Evolutionary conservation across 35 echinoderm and acorn worm species (phyloP).

Genomic region (Antedon bifida): DNA sequence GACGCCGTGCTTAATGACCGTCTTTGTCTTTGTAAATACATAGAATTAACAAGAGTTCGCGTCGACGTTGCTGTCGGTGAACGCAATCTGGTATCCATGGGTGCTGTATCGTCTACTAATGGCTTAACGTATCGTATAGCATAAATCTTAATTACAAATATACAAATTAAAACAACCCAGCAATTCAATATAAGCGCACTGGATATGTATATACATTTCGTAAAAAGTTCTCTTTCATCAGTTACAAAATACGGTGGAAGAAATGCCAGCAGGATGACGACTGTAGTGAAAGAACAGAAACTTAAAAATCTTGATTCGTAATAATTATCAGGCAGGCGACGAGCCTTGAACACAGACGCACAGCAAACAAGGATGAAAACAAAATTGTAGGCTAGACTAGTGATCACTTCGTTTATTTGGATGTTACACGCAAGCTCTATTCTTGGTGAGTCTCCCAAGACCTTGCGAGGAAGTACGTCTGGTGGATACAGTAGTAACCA

Average conservation of each 20-base stretch:
- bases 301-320: conserved; percentile 57
- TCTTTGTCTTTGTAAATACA: not conserved
- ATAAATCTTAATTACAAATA: not conserved
- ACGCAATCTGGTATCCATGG: not conserved
- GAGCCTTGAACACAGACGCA: conserved; percentile 35
- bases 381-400: conserved; percentile 4
- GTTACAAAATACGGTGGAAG: conserved; percentile 8
- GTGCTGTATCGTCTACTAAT: not conserved
- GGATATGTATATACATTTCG: not conserved
- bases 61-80: not conserved
- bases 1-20: not conserved
- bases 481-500: not conserved
- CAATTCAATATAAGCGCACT: not conserved
- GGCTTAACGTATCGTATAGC: not conserved
- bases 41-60: not conserved
- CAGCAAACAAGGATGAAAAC: conserved; percentile 24
- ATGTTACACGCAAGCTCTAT: not conserved
- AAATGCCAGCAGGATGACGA: conserved; percentile 36
- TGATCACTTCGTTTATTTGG: not conserved
- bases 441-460: not conserved
- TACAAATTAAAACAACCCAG: not conserved
- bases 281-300: conserved; percentile 41
- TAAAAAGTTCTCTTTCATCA: not conserved
- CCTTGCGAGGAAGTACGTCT: not conserved
- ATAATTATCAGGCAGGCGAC: conserved; percentile 54